Base-by-base conservation (phyloP, 2,888 invertebrate species). In the Cosmopolites sordidus region DNA sequence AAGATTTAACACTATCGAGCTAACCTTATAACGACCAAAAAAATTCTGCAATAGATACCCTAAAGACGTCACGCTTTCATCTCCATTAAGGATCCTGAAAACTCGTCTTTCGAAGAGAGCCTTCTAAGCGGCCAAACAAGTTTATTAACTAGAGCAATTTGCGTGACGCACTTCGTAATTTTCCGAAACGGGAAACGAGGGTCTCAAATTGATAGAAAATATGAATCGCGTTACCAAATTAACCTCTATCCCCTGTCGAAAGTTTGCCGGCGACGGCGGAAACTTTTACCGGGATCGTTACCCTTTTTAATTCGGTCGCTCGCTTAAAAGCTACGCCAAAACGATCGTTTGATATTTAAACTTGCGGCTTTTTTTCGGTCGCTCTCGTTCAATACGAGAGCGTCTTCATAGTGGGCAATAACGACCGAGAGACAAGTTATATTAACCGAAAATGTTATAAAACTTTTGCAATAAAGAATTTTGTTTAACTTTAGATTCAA, bases 291-390 rank as follows among this genome's bases (percentile, higher is more conserved):
- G 30, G 22, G 18, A 17, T 37, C 44, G 46, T 45, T 42, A 48
- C 49, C 45, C 47, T 55, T 55, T 55, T 55, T 55, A 51, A 55
- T 51, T 55, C 51, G 15, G 51, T n/a, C 39, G n/a, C 43, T 45
- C 55, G 46, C 51, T 55, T 55, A 55, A 55, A 55, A 37, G 50
- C 51, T 27, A 5, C 27, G 27, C 27, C 27, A 9, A 27, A 5
- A 9, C n/a, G 29, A n/a, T n/a, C n/a, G n/a, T 54, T 46, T 50
- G 16, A 49, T 50, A 41, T 50, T 50, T 43, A 50, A 54, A 46
- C 46, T 54, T 50, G 54, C 45, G 17, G 33, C 11, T 51, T 54
- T 54, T 45, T 54, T 18, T 38, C 33, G 42, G 46, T 45, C 48
- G 44, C 40, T 46, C 38, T 42, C 16, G 42, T 18, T 15, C 40